Conservation (phyloP, 2,113 vertebrate species). For the Corythaixoides concolor region DNA sequence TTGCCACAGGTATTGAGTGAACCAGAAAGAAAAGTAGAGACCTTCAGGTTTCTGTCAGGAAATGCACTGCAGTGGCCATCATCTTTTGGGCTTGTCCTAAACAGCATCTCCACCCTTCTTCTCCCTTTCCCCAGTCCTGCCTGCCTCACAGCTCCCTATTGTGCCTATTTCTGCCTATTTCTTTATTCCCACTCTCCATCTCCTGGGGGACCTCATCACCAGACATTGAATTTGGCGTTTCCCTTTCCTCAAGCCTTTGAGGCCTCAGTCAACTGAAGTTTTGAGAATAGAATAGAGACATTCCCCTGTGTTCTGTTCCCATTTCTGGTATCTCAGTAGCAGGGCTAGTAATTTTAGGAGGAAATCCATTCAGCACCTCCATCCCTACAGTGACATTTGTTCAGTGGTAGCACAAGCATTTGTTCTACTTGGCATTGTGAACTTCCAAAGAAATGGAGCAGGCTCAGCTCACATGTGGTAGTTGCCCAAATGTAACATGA, state of each 20-base stretch:
- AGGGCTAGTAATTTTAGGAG: neutral
- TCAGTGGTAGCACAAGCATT: neutral
- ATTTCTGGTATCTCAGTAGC: neutral
- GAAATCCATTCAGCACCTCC: neutral
- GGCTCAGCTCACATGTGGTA: neutral
- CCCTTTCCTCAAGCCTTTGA: neutral
- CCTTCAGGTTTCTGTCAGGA: neutral
- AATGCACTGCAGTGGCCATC: neutral
- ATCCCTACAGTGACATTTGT: neutral
- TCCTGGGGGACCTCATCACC: neutral
- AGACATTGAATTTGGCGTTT: neutral
- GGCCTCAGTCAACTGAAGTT: neutral
- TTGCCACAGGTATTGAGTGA: neutral
- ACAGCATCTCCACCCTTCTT: neutral
- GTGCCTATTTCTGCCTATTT: neutral
- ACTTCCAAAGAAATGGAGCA: neutral
- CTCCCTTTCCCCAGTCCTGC: neutral
- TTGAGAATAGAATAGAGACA: neutral
- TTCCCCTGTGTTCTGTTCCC: neutral
- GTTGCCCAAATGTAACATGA: neutral
- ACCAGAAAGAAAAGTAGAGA: neutral
- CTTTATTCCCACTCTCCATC: neutral
- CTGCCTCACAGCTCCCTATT: neutral
- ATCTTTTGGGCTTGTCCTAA: neutral
- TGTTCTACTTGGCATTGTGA: neutral